Evolutionary conservation across 2,113 vertebrate genomes (phyloP).

Genomic region (Tinamus guttatus): DNA sequence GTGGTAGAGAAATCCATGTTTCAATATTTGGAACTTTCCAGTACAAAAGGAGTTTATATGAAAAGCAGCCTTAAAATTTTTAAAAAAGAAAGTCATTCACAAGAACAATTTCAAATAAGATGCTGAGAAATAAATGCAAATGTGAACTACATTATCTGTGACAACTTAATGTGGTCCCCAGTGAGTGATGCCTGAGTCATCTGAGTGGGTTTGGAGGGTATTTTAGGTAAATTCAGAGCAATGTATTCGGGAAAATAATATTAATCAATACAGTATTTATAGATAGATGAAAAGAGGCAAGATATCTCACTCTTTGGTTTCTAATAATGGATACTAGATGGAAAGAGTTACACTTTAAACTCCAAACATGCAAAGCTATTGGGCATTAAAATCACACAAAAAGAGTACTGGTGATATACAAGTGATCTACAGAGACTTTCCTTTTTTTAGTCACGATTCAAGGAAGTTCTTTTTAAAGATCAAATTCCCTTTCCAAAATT

Average conservation of each 20-base stretch:
- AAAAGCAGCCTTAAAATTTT: neutral
- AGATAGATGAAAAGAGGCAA: neutral
- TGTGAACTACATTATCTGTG: conserved; percentile 45
- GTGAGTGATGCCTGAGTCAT: conserved; percentile 63
- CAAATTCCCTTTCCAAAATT: conserved; percentile 28
- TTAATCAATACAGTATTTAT: conserved; percentile 27
- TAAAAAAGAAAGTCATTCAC: conserved; percentile 41
- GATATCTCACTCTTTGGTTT: neutral
- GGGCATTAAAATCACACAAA: neutral
- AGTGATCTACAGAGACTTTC: neutral
- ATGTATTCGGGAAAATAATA: conserved; percentile 36
- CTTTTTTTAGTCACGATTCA: neutral
- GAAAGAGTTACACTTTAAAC: neutral
- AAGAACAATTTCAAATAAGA: conserved; percentile 35
- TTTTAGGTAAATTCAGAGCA: conserved; percentile 51
- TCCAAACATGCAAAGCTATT: neutral
- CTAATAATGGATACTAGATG: neutral
- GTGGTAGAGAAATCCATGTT: neutral
- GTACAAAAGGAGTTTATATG: conserved; percentile 29
- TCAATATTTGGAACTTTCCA: neutral
- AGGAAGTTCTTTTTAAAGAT: neutral
- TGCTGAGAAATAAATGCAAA: conserved; percentile 45
- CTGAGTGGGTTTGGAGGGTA: conserved; percentile 29
- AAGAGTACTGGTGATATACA: neutral
- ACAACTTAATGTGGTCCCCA: conserved; percentile 58